Conservation (phyloP, 2,113 vertebrate genomes). For the Zosterops lateralis region DNA sequence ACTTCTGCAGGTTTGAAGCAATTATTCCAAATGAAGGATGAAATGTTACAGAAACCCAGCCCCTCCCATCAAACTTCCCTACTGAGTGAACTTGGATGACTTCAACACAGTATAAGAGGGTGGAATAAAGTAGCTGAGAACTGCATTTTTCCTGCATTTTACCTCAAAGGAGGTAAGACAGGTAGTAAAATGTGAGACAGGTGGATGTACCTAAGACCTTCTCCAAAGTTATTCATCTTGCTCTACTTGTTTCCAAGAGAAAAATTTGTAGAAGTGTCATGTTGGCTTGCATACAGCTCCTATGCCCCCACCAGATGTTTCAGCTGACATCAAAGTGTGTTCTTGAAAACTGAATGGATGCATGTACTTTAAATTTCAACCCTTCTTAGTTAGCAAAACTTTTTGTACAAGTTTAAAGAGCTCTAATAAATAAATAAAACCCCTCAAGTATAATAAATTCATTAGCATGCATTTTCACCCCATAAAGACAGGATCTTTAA, state of each 20-base stretch:
- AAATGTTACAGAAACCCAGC: background rate
- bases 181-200: background rate
- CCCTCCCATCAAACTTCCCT: background rate
- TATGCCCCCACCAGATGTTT: background rate
- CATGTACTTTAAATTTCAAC: background rate
- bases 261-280: background rate
- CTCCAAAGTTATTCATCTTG: background rate
- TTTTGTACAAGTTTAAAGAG: background rate
- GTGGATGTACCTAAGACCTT: background rate
- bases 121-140: background rate
- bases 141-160: background rate
- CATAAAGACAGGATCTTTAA: background rate
- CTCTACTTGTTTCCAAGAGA: background rate
- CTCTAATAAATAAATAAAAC: background rate
- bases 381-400: background rate
- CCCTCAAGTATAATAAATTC: background rate
- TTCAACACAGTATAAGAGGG: background rate
- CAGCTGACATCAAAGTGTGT: background rate
- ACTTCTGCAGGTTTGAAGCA: background rate
- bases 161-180: background rate
- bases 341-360: background rate
- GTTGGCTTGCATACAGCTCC: background rate
- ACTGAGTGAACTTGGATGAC: accelerated
- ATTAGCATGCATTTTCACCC: background rate
- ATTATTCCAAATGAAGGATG: background rate